phyloP scores from a whole-genome alignment of 2,113 vertebrate genomes.

The human (Homo sapiens) region DNA sequence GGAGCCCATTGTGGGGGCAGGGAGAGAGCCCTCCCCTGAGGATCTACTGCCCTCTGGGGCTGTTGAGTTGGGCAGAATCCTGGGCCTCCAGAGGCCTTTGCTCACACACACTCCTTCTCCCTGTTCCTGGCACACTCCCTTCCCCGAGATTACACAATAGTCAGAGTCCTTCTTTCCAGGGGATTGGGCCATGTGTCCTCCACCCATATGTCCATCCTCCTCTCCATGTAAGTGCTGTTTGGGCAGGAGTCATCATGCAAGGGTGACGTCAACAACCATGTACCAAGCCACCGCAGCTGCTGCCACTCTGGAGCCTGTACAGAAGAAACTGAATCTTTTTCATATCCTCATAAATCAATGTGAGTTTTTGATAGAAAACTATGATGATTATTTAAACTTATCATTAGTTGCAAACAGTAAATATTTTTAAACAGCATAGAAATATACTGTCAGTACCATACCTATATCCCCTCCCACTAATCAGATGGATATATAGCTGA shows the following conservation, averaged over 20 bases:
- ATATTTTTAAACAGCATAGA: background rate
- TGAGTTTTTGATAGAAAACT: constrained; percentile 82
- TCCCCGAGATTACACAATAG: constrained; percentile 70
- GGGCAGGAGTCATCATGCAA: constrained; percentile 76
- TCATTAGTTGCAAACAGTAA: background rate
- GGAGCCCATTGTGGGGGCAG: background rate
- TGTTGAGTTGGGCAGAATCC: background rate
- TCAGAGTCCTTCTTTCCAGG: constrained; percentile 48
- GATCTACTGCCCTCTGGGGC: background rate
- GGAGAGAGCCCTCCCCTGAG: background rate
- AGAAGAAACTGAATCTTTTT: constrained; percentile 86
- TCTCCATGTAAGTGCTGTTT: constrained; percentile 73
- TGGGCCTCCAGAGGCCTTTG: constrained; percentile 33
- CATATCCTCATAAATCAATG: constrained; percentile 89
- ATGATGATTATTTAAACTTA: too few species aligned
- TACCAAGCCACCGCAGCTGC: constrained; percentile 65
- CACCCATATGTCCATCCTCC: background rate
- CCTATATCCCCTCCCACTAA: rapidly evolving
- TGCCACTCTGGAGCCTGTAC: constrained; percentile 73
- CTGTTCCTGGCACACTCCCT: background rate
- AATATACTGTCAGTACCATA: background rate
- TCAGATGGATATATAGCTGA: background rate
- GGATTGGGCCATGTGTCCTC: background rate
- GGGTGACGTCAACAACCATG: constrained; percentile 64
- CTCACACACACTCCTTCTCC: background rate